phyloP scores from a whole-genome alignment of 2,113 vertebrate genomes.

The Setophaga coronata region DNA sequence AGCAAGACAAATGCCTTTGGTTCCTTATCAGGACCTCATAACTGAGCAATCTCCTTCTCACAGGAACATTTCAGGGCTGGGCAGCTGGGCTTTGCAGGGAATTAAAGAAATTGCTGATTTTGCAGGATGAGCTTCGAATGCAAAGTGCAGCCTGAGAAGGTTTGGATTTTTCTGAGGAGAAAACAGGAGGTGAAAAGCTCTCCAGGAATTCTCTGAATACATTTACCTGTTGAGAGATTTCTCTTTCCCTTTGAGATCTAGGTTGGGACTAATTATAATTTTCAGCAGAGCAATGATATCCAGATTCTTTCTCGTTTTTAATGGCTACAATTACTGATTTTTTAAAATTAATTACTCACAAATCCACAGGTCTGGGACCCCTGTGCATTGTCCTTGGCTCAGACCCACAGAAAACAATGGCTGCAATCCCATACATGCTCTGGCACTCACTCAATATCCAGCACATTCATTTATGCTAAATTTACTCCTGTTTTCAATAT shows the following conservation, averaged over 20 bases:
- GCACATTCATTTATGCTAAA: constrained; percentile 41
- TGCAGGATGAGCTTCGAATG: not conserved
- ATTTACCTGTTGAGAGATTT: not conserved
- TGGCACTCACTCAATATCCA: constrained; percentile 11
- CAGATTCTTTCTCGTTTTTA: not conserved
- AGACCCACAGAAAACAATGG: constrained; percentile 62
- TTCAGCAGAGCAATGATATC: constrained; percentile 17
- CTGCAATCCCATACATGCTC: constrained; percentile 58
- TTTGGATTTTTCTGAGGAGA: not conserved
- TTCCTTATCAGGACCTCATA: not conserved
- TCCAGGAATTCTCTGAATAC: not conserved
- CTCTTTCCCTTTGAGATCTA: not conserved
- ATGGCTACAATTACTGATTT: not conserved
- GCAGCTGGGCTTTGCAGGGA: not conserved
- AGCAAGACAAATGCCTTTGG: not conserved
- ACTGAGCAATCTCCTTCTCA: not conserved
- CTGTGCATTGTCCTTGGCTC: constrained; percentile 60
- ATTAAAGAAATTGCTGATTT: not conserved
- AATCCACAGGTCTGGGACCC: constrained; percentile 43
- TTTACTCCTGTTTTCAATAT: constrained; percentile 43
- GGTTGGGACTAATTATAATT: not conserved
- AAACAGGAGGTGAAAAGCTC: not conserved
- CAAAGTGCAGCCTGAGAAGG: not conserved
- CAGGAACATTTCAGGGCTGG: not conserved
- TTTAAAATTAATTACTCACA: constrained; percentile 38